phyloP scores from a whole-genome alignment of 2,113 vertebrate genomes.

The Bufo bufo region DNA sequence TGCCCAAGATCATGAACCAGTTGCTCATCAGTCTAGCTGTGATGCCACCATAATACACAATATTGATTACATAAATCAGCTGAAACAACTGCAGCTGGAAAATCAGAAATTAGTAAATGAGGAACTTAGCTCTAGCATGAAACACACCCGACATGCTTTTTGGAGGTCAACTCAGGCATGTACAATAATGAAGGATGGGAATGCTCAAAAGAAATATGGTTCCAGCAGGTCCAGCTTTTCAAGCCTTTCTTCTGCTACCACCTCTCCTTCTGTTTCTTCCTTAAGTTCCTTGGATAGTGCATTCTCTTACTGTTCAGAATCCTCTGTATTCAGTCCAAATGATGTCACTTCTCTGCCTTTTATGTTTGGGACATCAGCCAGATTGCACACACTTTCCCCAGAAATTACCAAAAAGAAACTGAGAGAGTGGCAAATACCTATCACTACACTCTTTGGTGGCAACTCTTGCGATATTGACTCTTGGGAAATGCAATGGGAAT shows the following conservation, averaged over 20 bases:
- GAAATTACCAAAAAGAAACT: constrained; percentile 62
- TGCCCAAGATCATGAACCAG: constrained; percentile 61
- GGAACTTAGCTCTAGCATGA: constrained; percentile 60
- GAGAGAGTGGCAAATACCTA: constrained; percentile 67
- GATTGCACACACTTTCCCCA: constrained; percentile 67
- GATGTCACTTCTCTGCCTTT: constrained; percentile 66
- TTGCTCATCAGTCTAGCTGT: constrained; percentile 75
- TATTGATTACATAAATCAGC: constrained; percentile 64
- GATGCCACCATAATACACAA: constrained; percentile 70
- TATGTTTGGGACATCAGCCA: constrained; percentile 71
- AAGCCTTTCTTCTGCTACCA: constrained; percentile 76
- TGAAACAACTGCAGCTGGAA: constrained; percentile 67
- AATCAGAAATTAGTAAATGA: constrained; percentile 67
- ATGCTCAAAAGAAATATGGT: constrained; percentile 62
- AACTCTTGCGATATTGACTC: constrained; percentile 55
- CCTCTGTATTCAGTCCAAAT: constrained; percentile 68
- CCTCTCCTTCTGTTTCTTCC: constrained; percentile 74
- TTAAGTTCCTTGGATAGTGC: constrained; percentile 77
- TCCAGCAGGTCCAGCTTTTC: constrained; percentile 75
- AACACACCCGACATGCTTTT: constrained; percentile 61
- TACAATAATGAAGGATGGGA: constrained; percentile 62
- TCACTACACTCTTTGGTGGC: constrained; percentile 58
- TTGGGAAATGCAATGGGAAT: constrained; percentile 53
- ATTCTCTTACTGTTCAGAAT: constrained; percentile 75
- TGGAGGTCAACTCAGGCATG: constrained; percentile 65